Conservation (phyloP, 1,140 invertebrate species). For the Atopsyche davidsoni region DNA sequence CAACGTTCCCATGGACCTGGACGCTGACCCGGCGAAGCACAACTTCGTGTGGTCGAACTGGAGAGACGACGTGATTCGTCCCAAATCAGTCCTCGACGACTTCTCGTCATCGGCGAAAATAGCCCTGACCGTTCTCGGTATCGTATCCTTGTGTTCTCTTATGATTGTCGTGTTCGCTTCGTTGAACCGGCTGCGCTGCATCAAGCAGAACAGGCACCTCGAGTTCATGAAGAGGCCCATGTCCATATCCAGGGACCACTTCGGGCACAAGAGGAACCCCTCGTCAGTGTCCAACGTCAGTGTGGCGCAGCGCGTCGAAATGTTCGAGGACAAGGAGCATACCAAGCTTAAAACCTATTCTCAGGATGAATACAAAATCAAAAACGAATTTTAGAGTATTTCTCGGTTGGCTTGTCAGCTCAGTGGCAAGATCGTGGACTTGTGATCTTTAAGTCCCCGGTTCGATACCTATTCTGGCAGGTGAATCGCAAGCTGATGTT, state of each 20-base stretch:
- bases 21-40: constrained; percentile 50
- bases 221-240: background rate
- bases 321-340: constrained; percentile 26
- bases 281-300: constrained; percentile 8
- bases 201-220: background rate
- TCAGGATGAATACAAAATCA: too few species aligned
- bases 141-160: constrained; percentile 6
- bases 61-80: constrained; percentile 36
- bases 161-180: constrained; percentile 9
- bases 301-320: constrained; percentile 23
- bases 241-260: background rate
- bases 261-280: constrained; percentile 9
- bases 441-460: too few species aligned
- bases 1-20: constrained; percentile 50
- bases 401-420: too few species aligned
- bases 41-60: constrained; percentile 54
- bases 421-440: too few species aligned
- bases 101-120: constrained; percentile 7
- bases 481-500: too few species aligned
- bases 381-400: too few species aligned
- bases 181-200: constrained; percentile 2
- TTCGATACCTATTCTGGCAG: too few species aligned
- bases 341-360: too few species aligned
- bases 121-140: constrained; percentile 13
- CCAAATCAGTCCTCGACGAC: constrained; percentile 5